Base-by-base conservation (phyloP, 1,140 invertebrate species). In the Campoletis sonorensis region DNA sequence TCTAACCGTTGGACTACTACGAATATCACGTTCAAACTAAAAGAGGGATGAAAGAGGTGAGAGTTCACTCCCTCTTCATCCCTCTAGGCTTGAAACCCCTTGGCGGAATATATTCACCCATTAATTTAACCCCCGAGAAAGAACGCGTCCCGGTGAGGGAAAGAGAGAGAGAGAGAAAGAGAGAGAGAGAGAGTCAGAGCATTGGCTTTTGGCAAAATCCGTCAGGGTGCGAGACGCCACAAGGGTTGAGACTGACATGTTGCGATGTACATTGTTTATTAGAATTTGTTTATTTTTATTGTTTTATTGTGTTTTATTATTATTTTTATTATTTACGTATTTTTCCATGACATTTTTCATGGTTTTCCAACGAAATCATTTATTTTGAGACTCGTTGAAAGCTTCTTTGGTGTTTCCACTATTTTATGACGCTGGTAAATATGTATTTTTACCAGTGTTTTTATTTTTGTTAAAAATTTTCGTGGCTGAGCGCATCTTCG, bases 31-130 rank as follows among this genome's bases (percentile, higher is more conserved):
- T 71, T n/a, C 68, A n/a, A 27, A 30, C 18, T 15, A 33, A 40
- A 33, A 11, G 54, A 58, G 54, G 21, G 54, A 4, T 18, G 54
- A 23, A 58, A 23, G 54, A 13, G 54, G 54, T 21, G 54, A 23
- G 18, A 58, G 54, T 58, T 58, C 54, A n/a, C 54, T 58, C 54
- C 21, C 54, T 68, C 10, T 45, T 45, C 11, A 45, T 45, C 11
- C 40, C 40, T 45, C 40, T 45, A 5, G 40, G 40, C 18, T 58
- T 58, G 54, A 58, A 58, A 58, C 54, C 54, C 21, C 54, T 58
- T n/a, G 54, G 33, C 33, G 33, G 68, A 71, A 71, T 71, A 71
- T 71, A 71, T 71, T 37, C 68, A 37, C 1, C 68, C 68, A 71
- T 71, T 71, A 71, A 71, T 71, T 71, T 71, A 3, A 71, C 68